These are phyloP conservation scores for Thinocorus orbignyianus DNA, from an alignment of 2,113 vertebrate genomes.

Conservation along the genomic window DNA sequence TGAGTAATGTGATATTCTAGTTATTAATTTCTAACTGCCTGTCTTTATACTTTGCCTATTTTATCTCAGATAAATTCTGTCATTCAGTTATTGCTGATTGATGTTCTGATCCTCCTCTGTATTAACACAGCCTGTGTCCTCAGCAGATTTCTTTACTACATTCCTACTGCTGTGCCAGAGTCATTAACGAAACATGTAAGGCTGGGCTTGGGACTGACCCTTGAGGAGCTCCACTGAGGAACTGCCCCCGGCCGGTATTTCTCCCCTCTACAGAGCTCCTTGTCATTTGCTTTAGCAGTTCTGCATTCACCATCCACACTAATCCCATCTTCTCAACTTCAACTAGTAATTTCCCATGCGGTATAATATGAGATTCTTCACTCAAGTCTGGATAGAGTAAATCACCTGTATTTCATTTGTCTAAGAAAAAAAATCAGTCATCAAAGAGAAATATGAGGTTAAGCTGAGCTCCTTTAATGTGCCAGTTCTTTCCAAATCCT, in stretches of 20 bases:
- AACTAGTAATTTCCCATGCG: slow-evolving; percentile 29
- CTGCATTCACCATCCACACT: background rate
- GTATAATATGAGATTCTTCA: background rate
- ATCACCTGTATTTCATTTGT: slow-evolving; percentile 52
- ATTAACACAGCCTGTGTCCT: background rate
- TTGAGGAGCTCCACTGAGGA: background rate
- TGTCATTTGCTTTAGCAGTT: background rate
- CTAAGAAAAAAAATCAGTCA: slow-evolving; percentile 10
- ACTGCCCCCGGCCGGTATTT: background rate
- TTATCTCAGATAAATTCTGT: background rate
- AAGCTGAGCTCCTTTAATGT: slow-evolving; percentile 40
- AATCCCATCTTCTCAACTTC: slow-evolving; percentile 40
- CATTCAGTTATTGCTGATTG: slow-evolving; percentile 15
- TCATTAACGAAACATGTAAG: background rate
- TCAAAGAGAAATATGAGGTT: slow-evolving; percentile 57
- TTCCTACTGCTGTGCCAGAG: slow-evolving; percentile 8
- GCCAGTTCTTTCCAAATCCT: slow-evolving; percentile 52
- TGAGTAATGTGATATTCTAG: slow-evolving; percentile 30
- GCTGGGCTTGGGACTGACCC: background rate
- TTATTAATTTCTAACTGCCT: slow-evolving; percentile 40
- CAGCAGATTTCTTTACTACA: background rate
- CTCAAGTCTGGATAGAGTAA: background rate
- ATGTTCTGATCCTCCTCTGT: background rate
- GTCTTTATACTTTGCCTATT: slow-evolving; percentile 2
- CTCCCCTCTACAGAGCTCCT: background rate